Evolutionary conservation across 1,140 invertebrate genomes (phyloP).

Genomic region (Aphaenogaster ashmeadi): DNA sequence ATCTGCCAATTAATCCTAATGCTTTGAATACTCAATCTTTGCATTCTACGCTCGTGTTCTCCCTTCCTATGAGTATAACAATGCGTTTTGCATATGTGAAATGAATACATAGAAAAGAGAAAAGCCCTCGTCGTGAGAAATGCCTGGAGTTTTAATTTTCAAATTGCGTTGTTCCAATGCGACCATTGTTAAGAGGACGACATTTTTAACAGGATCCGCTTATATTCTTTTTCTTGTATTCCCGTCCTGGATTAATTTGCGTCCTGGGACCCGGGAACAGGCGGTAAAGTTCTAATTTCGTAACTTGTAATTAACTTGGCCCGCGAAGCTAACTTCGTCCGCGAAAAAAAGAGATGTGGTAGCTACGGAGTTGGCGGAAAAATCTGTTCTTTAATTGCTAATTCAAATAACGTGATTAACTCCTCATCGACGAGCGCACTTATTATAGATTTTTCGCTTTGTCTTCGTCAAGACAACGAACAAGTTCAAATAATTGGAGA

Average conservation of each 20-base stretch:
- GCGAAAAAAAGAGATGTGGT: conserved; percentile 15
- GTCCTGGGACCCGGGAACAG: not conserved
- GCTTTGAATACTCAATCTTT: conserved; percentile 34
- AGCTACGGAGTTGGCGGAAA: conserved; percentile 41
- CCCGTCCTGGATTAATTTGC: conserved; percentile 48
- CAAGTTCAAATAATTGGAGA: not conserved
- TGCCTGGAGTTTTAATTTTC: conserved; percentile 38
- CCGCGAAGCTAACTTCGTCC: conserved; percentile 42
- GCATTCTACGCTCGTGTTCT: not conserved
- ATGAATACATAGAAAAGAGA: not conserved
- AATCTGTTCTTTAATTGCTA: conserved; percentile 48
- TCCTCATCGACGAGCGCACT: conserved; percentile 27
- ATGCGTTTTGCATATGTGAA: not conserved
- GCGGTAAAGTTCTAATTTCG: conserved; percentile 58
- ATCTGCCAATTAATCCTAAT: conserved; percentile 38
- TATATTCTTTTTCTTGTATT: conserved; percentile 33
- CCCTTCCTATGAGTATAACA: not conserved
- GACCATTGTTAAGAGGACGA: conserved; percentile 12
- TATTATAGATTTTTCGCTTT: conserved; percentile 1
- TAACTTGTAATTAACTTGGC: conserved; percentile 61
- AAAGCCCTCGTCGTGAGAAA: not conserved
- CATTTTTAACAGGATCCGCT: conserved; percentile 55
- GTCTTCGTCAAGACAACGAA: not conserved
- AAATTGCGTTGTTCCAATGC: conserved; percentile 29
- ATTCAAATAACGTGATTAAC: conserved; percentile 58